Conservation (phyloP, 2,113 vertebrate genomes). For the Toxotes jaculatrix region DNA sequence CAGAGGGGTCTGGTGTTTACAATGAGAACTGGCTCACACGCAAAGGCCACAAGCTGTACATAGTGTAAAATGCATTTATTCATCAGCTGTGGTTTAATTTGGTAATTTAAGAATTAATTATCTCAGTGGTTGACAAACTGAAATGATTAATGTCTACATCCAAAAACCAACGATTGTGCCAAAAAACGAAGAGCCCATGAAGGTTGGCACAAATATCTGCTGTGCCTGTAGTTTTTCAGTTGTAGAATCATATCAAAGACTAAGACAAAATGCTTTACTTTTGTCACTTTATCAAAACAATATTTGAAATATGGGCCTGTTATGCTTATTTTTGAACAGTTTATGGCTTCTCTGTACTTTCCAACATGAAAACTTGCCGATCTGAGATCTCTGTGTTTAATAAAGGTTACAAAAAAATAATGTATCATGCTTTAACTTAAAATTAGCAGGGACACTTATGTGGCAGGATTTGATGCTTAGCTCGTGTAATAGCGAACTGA, state of each 20-base stretch:
- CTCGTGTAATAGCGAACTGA: no score
- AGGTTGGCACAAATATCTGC: not conserved
- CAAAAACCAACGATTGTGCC: not conserved
- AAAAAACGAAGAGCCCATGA: not conserved
- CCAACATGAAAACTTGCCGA: not conserved
- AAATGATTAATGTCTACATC: not conserved
- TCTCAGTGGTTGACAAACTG: not conserved
- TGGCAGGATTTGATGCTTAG: no score
- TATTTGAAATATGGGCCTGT: not conserved
- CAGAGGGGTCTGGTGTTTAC: slow-evolving; percentile 46
- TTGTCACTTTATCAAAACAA: not conserved
- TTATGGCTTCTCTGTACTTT: not conserved
- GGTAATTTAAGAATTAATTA: slow-evolving; percentile 29
- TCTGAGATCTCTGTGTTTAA: not conserved
- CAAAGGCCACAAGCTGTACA: slow-evolving; percentile 39
- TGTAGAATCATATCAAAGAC: not conserved
- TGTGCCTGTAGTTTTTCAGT: not conserved
- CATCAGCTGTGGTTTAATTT: slow-evolving; percentile 27
- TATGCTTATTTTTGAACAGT: not conserved
- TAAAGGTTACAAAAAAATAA: not conserved
- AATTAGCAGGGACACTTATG: not conserved
- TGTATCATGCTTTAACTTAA: not conserved
- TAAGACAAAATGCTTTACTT: not conserved
- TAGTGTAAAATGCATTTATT: slow-evolving; percentile 7
- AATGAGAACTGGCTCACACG: slow-evolving; percentile 36